A percentile compares a stretch with the other conserved stretches of the same genome.
phyloP scores from a whole-genome alignment of 1,140 invertebrate species.

The Drosophila ambigua region DNA sequence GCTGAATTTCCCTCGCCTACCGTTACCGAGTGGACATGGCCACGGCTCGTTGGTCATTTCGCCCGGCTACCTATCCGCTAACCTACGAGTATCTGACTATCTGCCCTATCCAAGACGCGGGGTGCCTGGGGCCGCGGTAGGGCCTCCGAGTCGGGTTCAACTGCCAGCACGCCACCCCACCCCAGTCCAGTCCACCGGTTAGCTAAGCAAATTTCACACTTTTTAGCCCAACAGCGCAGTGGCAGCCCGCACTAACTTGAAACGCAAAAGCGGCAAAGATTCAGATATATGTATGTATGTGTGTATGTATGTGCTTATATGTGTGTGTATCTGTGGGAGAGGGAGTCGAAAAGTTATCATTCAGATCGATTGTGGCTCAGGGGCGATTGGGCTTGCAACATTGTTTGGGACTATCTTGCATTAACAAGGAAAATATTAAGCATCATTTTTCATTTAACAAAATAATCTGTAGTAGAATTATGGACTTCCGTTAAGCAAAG shows the following conservation, averaged over 20 bases:
- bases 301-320: too few species aligned
- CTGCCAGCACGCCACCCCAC: not conserved
- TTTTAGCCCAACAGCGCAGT: slow-evolving; percentile 4
- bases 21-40: slow-evolving; percentile 57
- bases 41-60: slow-evolving; percentile 57
- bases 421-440: too few species aligned
- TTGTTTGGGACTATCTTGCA: too few species aligned
- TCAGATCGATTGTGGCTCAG: not conserved
- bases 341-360: not conserved
- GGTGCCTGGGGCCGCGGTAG: slow-evolving; percentile 8
- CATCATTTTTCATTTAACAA: too few species aligned
- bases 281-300: not conserved
- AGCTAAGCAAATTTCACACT: slow-evolving; percentile 55
- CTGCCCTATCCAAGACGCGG: slow-evolving; percentile 2
- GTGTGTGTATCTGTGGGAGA: slow-evolving; percentile 9
- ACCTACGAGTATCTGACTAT: slow-evolving; percentile 12
- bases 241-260: slow-evolving; percentile 13
- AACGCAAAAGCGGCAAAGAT: slow-evolving; percentile 14
- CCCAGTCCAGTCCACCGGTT: slow-evolving; percentile 1
- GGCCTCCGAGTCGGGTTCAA: slow-evolving; percentile 11
- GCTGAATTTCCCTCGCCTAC: slow-evolving; percentile 59
- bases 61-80: slow-evolving; percentile 45
- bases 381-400: too few species aligned
- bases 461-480: too few species aligned
- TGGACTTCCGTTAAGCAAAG: too few species aligned